These are phyloP conservation scores for Forbesichthys agassizii DNA, from an alignment of 2,113 vertebrate genomes.

Conservation along the genomic window DNA sequence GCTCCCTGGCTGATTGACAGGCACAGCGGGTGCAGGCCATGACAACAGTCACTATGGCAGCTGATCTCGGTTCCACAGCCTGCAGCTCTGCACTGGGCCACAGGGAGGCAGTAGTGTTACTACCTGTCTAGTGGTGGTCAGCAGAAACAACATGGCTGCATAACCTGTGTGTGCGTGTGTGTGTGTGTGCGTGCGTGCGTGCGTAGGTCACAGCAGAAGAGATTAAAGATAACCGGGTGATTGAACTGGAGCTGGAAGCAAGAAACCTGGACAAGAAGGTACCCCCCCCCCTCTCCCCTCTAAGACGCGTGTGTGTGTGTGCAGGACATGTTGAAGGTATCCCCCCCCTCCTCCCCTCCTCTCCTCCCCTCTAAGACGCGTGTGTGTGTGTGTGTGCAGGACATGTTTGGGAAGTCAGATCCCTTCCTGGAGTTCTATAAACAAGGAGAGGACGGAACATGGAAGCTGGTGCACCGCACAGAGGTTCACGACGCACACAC, in stretches of 20 bases:
- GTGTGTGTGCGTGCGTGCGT: background rate
- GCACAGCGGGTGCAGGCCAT: too few species aligned
- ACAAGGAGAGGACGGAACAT: constrained; percentile 78
- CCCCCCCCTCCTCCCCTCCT: background rate
- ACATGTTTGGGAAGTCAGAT: constrained; percentile 92
- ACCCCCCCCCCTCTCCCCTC: background rate
- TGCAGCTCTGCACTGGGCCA: too few species aligned
- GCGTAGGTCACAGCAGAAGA: constrained; percentile 86
- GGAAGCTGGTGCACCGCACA: constrained; percentile 88
- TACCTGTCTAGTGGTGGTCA: too few species aligned
- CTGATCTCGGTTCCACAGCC: too few species aligned
- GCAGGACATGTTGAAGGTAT: constrained; percentile 82
- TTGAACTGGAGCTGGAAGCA: constrained; percentile 85
- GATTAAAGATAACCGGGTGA: constrained; percentile 84
- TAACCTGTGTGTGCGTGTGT: background rate
- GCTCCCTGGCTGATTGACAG: too few species aligned
- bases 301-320: background rate
- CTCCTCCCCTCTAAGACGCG: background rate
- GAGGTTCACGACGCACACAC: constrained; percentile 74
- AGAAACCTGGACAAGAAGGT: constrained; percentile 93
- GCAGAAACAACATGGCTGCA: too few species aligned
- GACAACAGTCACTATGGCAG: too few species aligned
- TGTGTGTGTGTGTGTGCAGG: constrained; percentile 70
- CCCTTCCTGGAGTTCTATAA: constrained; percentile 82
- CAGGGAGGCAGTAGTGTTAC: too few species aligned